These are phyloP conservation scores for Cancer borealis DNA, from an alignment of 2,888 invertebrate species.

Conservation along the genomic window DNA sequence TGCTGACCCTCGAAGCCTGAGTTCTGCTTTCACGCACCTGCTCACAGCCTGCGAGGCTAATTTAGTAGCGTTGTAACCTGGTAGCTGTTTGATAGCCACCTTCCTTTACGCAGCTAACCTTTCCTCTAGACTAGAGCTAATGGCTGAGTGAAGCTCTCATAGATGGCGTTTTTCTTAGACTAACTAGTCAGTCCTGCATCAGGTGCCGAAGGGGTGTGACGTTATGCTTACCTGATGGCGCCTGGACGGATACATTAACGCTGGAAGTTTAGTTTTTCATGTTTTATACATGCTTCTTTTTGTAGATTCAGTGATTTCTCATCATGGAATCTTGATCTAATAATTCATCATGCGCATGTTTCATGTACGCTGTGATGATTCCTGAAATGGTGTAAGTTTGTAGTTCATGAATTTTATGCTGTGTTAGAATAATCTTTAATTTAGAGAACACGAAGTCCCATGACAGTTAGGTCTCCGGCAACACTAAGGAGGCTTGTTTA, in stretches of 20 bases:
- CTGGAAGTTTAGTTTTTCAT: neutral
- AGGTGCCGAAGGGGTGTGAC: slow-evolving; percentile 25
- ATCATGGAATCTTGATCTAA: neutral
- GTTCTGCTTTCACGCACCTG: slow-evolving; percentile 12
- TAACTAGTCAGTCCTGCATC: slow-evolving; percentile 13
- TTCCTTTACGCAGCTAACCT: slow-evolving; percentile 1
- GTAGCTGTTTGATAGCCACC: slow-evolving; percentile 21
- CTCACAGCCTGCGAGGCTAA: slow-evolving; percentile 31
- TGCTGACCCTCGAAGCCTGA: slow-evolving; percentile 26
- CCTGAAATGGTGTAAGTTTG: neutral
- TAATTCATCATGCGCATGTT: neutral
- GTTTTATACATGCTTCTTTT: slow-evolving; percentile 16
- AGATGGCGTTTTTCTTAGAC: slow-evolving; percentile 38
- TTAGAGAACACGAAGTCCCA: neutral
- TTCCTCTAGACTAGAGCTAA: slow-evolving; percentile 15
- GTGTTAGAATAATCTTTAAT: neutral
- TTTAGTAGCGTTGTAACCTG: slow-evolving; percentile 1
- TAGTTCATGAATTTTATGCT: neutral
- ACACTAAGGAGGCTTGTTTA: neutral
- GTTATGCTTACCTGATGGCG: neutral
- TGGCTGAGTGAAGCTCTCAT: slow-evolving; percentile 28
- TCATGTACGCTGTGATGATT: neutral
- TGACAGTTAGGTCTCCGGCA: neutral
- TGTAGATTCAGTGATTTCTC: slow-evolving; percentile 5
- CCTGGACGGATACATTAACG: neutral